Evolutionary conservation across 2,888 invertebrate species (phyloP), one percentile per base, ranked within the genome.

Genomic region (Cephus sareptanus): DNA sequence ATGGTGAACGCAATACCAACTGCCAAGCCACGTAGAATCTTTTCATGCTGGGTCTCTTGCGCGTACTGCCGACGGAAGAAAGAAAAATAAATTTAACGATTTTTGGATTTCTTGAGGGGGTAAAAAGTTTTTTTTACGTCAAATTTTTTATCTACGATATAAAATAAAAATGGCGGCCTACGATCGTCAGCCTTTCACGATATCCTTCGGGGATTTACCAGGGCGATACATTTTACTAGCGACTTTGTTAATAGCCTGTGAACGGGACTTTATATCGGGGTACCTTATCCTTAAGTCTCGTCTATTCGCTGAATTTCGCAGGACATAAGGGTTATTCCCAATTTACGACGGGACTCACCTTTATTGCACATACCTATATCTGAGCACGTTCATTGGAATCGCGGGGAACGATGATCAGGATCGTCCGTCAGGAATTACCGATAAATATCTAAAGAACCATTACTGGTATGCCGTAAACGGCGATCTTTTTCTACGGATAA

Each of bases 41-140:
- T 99, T 91, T 99, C 99, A 90, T 99, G 99, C 90, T 98, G 98
- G 73, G 98, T 98, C 91, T 98, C 98, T 92, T 97, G 97, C 30
- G 98, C 98, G 92, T 97, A 98, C 94, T 95, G 92, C 77, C 80
- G 77, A 83, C 2, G 6, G 1, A 56, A 23, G 9, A 2, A 9
- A 56, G 73, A 77, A 73, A 76, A 70, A 11, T 9, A 15, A 56
- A 6, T 34, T 12, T 79, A 11, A 71, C 3, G 34, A 30, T 23
- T 23, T 30, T 33, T 71, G 34, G 30, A 23, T 30, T 33, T n/a
- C 9, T 23, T 56, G 33, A 3, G 33, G 33, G 3, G 31, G 31
- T 56, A 12, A 35, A 35, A 12, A 12, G 3, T 23, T 6, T 23
- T 23, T 9, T 2, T 23, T 1, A 23, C 0, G 2, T 23, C 1